Percentiles rank a stretch among this genome's conserved stretches.
Evolutionary conservation across 2,797 vertebrate species (phyloP).

Genomic region (Vultur gryphus): DNA sequence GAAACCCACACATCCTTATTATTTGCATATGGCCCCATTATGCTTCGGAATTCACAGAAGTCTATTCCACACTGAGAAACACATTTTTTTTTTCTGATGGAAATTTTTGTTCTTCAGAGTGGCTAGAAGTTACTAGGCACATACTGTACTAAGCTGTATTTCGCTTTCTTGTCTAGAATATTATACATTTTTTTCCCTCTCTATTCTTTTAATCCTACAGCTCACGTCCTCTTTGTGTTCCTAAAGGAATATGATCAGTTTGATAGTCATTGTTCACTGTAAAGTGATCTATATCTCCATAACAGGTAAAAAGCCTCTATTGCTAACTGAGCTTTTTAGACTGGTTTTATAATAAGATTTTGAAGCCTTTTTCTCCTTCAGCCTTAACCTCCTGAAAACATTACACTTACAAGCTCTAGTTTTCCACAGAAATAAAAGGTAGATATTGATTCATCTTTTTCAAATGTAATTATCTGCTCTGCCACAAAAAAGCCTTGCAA

Average conservation of each 20-base stretch:
- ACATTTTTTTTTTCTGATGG: not conserved
- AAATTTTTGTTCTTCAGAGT: not conserved
- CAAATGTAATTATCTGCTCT: not conserved
- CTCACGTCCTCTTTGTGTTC: not conserved
- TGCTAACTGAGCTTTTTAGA: not conserved
- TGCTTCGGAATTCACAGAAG: conserved; percentile 13
- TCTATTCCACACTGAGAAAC: not conserved
- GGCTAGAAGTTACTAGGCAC: not conserved
- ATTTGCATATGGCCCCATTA: conserved; percentile 52
- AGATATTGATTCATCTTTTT: not conserved
- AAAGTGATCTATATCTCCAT: not conserved
- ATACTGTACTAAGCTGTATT: not conserved
- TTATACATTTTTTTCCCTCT: not conserved
- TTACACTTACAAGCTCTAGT: not conserved
- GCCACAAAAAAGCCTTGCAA: not conserved
- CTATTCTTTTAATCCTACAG: not conserved
- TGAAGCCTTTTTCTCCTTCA: not conserved
- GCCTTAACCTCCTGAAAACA: not conserved
- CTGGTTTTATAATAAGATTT: not conserved
- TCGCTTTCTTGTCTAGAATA: not conserved
- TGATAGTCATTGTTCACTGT: not conserved
- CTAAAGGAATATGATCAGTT: not conserved
- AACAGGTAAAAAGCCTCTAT: not conserved
- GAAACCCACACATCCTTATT: conserved; percentile 18
- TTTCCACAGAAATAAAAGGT: not conserved